phyloP scores from a whole-genome alignment of 2,113 vertebrate species.

The Tachysurus vachellii region DNA sequence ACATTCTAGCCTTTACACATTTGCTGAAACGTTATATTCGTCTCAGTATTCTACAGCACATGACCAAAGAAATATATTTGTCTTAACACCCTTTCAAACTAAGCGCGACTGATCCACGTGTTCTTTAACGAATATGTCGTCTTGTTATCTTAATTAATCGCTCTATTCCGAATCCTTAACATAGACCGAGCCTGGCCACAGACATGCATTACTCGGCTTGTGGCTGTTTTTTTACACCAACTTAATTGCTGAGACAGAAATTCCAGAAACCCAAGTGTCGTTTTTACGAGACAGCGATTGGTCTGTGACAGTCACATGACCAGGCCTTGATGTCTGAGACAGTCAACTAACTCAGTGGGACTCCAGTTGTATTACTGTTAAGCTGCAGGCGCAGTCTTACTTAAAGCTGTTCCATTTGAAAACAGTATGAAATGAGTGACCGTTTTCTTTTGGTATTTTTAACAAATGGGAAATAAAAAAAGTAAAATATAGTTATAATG shows the following conservation, averaged over 20 bases:
- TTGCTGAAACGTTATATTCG: background rate
- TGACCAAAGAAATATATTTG: background rate
- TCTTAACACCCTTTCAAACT: background rate
- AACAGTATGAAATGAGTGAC: background rate
- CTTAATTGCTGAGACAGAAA: conserved; percentile 95
- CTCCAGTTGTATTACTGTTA: background rate
- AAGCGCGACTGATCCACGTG: background rate
- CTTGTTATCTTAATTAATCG: background rate
- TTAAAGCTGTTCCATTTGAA: background rate
- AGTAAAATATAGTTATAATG: background rate
- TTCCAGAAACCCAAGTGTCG: conserved; percentile 81
- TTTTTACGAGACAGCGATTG: conserved; percentile 97
- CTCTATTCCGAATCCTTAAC: background rate
- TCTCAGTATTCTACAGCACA: background rate
- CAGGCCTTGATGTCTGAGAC: conserved; percentile 78
- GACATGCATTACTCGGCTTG: background rate
- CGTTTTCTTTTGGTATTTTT: background rate
- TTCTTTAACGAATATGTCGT: background rate
- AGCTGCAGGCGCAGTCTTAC: background rate
- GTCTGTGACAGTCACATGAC: conserved; percentile 86
- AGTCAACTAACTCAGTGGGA: conserved; percentile 66
- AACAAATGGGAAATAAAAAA: background rate
- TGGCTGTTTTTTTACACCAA: conserved; percentile 77
- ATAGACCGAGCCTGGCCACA: background rate
- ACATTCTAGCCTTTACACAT: no score